Evolutionary conservation across 2,113 vertebrate genomes (phyloP).

Genomic region (Rhynchopsitta pachyrhyncha): DNA sequence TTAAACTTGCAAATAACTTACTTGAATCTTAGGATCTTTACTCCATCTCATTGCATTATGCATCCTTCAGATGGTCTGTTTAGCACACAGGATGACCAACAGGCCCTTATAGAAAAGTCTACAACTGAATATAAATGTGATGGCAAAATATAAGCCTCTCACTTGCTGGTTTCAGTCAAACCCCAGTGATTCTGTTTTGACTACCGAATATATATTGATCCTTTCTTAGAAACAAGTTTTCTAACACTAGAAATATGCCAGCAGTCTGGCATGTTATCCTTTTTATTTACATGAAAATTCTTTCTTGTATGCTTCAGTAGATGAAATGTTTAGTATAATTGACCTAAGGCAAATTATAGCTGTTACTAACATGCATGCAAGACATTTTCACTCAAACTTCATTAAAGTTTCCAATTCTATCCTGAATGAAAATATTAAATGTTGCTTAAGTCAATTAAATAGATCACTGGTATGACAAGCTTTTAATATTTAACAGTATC

Average conservation of each 20-base stretch:
- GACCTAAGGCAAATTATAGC: slow-evolving; percentile 10
- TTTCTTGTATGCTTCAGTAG: background rate
- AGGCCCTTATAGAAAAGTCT: background rate
- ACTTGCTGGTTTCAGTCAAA: background rate
- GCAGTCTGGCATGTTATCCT: background rate
- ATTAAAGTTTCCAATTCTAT: slow-evolving; percentile 24
- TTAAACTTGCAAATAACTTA: background rate
- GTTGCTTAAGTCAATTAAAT: slow-evolving; percentile 46
- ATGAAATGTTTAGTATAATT: background rate
- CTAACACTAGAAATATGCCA: background rate
- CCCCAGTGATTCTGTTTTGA: background rate
- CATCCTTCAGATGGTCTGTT: background rate
- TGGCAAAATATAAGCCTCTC: background rate
- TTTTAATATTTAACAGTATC: slow-evolving; percentile 55
- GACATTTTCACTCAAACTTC: slow-evolving; percentile 24
- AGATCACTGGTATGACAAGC: slow-evolving; percentile 15
- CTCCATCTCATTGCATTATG: background rate
- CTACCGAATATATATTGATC: background rate
- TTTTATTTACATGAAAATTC: background rate
- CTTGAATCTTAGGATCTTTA: background rate
- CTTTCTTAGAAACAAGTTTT: background rate
- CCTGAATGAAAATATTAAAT: slow-evolving; percentile 22
- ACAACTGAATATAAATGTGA: background rate
- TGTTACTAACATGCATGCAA: background rate
- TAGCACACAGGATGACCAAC: background rate